Conservation (phyloP, 2,888 invertebrate species). For the Salticus scenicus region DNA sequence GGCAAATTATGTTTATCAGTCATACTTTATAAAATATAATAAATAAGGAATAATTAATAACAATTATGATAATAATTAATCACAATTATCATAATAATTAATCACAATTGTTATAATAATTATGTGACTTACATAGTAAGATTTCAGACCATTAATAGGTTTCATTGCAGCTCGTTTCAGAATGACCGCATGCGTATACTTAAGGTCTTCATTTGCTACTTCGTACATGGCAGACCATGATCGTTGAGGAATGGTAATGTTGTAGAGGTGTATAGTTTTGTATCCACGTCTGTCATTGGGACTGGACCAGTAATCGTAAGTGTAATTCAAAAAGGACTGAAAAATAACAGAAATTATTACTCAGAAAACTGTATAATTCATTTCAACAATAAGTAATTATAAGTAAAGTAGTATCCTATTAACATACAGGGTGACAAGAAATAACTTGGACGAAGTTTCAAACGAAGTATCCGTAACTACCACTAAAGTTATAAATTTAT, state of each 20-base stretch:
- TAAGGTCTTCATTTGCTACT: background rate
- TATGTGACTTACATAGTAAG: background rate
- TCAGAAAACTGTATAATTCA: background rate
- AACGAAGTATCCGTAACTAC: background rate
- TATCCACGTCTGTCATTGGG: background rate
- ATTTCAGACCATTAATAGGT: background rate
- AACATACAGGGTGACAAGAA: too few relatives aligned
- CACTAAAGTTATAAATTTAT: too few relatives aligned
- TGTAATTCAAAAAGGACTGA: conserved; percentile 40
- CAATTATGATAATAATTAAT: too few relatives aligned
- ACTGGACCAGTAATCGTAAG: conserved; percentile 26
- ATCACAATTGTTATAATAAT: too few relatives aligned
- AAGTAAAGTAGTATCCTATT: too few relatives aligned
- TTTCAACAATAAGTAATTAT: too few relatives aligned
- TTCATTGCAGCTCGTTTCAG: conserved; percentile 20
- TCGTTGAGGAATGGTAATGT: conserved; percentile 34
- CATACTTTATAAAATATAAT: too few relatives aligned
- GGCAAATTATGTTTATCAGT: too few relatives aligned
- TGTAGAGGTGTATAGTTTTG: conserved; percentile 10
- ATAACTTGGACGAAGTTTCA: too few relatives aligned
- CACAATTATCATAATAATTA: too few relatives aligned
- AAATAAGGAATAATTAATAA: too few relatives aligned
- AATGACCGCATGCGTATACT: background rate
- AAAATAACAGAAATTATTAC: background rate
- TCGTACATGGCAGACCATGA: conserved; percentile 30